These are phyloP conservation scores for Chionodraco myersi DNA, from an alignment of 2,113 vertebrate genomes.

Conservation along the genomic window DNA sequence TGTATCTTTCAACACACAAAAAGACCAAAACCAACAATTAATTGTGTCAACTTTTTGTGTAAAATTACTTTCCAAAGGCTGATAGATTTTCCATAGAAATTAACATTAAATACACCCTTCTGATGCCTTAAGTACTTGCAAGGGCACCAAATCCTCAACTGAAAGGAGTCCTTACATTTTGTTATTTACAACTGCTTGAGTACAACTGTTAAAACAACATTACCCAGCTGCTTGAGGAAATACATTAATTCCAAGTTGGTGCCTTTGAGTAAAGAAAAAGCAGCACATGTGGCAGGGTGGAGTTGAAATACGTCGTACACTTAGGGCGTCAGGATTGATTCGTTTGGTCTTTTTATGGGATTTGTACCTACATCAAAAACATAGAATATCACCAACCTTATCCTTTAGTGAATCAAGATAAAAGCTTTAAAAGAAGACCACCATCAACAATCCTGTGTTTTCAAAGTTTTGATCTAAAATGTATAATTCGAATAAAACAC, in stretches of 20 bases:
- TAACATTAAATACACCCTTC: not conserved
- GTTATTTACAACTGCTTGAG: not conserved
- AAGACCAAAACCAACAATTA: conserved; percentile 11
- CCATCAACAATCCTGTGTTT: conserved; percentile 1
- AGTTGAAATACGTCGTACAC: not conserved
- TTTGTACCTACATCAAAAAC: conserved; percentile 25
- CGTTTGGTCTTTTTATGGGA: not conserved
- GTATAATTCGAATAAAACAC: conserved; percentile 7
- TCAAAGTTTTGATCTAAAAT: conserved; percentile 33
- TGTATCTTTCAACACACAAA: conserved; percentile 12
- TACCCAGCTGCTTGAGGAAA: not conserved
- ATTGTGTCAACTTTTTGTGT: not conserved
- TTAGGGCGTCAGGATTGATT: no score
- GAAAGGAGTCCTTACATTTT: not conserved
- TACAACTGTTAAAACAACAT: not conserved
- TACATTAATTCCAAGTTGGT: not conserved
- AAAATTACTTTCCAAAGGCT: not conserved
- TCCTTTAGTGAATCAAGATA: not conserved
- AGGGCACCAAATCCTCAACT: not conserved
- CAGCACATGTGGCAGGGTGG: not conserved
- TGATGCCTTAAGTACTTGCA: not conserved
- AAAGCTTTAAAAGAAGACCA: conserved; percentile 2
- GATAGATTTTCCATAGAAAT: not conserved
- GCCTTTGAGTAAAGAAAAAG: not conserved
- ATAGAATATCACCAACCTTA: not conserved